Percentiles rank a stretch among this genome's conserved stretches.
Conservation (phyloP, 2,888 invertebrate species). For the Nudaria mundana region DNA sequence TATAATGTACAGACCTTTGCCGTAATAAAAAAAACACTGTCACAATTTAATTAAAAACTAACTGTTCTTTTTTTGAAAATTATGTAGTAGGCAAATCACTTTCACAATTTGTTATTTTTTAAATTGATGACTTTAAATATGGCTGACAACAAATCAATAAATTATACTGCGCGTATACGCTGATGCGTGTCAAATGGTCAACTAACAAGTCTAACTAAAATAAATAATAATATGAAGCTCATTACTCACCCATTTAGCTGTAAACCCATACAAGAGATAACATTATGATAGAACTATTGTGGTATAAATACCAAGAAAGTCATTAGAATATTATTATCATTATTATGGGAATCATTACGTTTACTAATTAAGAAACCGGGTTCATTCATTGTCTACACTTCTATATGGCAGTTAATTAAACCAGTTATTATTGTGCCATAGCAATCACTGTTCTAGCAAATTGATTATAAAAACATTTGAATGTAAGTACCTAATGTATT, state of each 20-base stretch:
- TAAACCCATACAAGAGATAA: conserved; percentile 22
- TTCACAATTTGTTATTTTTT: neutral
- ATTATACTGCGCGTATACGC: conserved; percentile 12
- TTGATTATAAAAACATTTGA: too few species aligned
- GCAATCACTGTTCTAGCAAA: too few species aligned
- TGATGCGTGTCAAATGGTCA: conserved; percentile 1
- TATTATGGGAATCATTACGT: too few species aligned
- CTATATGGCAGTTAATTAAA: too few species aligned
- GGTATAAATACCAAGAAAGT: too few species aligned
- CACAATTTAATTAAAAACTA: neutral
- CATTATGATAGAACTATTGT: too few species aligned
- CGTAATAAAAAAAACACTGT: conserved; percentile 3
- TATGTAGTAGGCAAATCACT: neutral
- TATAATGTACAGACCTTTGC: conserved; percentile 4
- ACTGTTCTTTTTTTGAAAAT: neutral
- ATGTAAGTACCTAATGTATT: too few species aligned
- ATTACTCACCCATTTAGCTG: conserved; percentile 29
- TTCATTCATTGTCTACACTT: too few species aligned
- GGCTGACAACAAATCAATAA: neutral
- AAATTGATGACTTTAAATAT: neutral
- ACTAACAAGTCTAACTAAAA: conserved; percentile 24
- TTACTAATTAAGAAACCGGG: too few species aligned
- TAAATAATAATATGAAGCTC: conserved; percentile 20
- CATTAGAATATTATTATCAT: too few species aligned
- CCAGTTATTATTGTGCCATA: too few species aligned